phyloP scores from a whole-genome alignment of 1,140 invertebrate genomes.

The Eumaeus atala region DNA sequence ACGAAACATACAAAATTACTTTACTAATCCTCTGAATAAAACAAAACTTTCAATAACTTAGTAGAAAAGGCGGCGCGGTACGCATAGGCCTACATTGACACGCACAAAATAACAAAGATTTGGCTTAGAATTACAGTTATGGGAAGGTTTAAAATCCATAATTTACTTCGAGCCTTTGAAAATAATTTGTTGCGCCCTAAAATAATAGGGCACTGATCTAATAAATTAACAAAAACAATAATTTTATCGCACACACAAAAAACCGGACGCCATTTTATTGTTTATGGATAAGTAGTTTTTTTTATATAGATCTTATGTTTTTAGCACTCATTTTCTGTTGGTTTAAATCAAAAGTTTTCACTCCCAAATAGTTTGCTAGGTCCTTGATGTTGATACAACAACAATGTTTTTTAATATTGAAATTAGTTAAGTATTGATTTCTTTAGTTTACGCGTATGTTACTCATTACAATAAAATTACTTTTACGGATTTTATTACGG shows the following conservation, averaged over 20 bases:
- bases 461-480: no score
- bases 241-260: conserved; percentile 71
- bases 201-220: not conserved
- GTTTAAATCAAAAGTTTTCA: no score
- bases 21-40: not conserved
- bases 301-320: conserved; percentile 13
- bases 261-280: conserved; percentile 74
- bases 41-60: conserved; percentile 39
- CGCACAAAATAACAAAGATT: conserved; percentile 22
- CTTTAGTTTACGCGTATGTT: no score
- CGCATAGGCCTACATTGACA: conserved; percentile 57
- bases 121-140: not conserved
- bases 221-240: conserved; percentile 52
- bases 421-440: no score
- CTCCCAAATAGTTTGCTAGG: no score
- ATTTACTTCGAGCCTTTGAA: not conserved
- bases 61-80: conserved; percentile 63
- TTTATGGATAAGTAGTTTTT: conserved; percentile 52
- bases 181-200: not conserved
- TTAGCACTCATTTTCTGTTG: no score
- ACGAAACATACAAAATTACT: conserved; percentile 9
- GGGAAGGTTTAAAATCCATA: not conserved
- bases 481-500: no score
- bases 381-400: no score
- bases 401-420: no score